phyloP scores from a whole-genome alignment of 2,113 vertebrate species.

The Alexandromys fortis region DNA sequence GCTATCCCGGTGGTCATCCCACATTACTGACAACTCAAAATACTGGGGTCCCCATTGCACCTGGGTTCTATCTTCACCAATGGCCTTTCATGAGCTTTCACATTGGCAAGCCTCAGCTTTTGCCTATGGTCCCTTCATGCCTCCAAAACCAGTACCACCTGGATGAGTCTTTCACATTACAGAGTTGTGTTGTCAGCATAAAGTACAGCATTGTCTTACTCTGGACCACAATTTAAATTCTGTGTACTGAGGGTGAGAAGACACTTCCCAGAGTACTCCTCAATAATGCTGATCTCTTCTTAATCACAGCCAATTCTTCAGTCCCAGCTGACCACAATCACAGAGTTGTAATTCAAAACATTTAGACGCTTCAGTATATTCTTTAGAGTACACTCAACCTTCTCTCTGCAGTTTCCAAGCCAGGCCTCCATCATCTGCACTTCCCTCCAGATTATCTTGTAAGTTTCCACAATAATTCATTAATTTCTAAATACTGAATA shows the following conservation, averaged over 20 bases:
- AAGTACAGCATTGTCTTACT: background rate
- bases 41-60: background rate
- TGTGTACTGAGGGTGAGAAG: background rate
- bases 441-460: background rate
- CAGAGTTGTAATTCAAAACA: background rate
- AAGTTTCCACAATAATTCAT: background rate
- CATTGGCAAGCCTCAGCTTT: background rate
- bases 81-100: background rate
- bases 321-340: background rate
- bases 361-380: background rate
- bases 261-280: background rate
- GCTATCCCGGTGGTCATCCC: background rate
- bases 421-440: background rate
- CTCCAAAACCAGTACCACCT: background rate
- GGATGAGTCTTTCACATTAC: background rate
- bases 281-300: background rate
- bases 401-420: background rate
- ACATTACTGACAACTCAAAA: background rate
- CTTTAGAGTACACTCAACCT: background rate
- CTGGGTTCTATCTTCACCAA: background rate
- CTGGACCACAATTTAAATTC: background rate
- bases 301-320: background rate
- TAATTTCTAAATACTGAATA: background rate
- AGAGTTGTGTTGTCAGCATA: background rate
- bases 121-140: background rate